Conservation (phyloP, 2,797 vertebrate species). For the Cirrhinus mrigala region DNA sequence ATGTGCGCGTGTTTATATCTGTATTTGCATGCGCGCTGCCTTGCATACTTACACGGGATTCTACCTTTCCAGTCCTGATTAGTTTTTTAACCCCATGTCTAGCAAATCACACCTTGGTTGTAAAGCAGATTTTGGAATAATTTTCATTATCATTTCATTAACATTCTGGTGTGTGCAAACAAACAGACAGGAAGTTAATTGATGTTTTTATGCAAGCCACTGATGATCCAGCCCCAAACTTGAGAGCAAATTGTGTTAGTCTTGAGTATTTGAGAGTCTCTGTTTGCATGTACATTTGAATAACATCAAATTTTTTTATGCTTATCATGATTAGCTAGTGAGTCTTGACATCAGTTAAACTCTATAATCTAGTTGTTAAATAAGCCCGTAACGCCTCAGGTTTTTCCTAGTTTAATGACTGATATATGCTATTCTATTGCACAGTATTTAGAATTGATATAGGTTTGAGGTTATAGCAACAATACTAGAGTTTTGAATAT, state of each 20-base stretch:
- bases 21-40: constrained; percentile 20
- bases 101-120: constrained; percentile 40
- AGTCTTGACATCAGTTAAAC: not conserved
- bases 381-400: too few species aligned
- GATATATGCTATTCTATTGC: not conserved
- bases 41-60: constrained; percentile 24
- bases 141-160: constrained; percentile 42
- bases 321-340: not conserved
- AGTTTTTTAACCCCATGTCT: constrained; percentile 26
- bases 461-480: not conserved
- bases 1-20: constrained; percentile 20
- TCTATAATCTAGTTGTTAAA: constrained; percentile 3
- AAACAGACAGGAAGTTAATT: constrained; percentile 39
- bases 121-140: constrained; percentile 19
- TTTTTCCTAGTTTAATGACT: not conserved
- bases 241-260: constrained; percentile 14
- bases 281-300: constrained; percentile 22
- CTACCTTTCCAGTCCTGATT: not conserved
- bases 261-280: constrained; percentile 15
- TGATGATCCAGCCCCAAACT: constrained; percentile 25
- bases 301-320: not conserved
- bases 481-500: not conserved
- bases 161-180: constrained; percentile 20
- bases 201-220: constrained; percentile 21
- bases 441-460: not conserved